A percentile compares a stretch with the other conserved stretches of the same genome.
These are phyloP conservation scores for Pristionchus fissidentatus DNA, from an alignment of 2,888 invertebrate genomes.

Conservation along the genomic window DNA sequence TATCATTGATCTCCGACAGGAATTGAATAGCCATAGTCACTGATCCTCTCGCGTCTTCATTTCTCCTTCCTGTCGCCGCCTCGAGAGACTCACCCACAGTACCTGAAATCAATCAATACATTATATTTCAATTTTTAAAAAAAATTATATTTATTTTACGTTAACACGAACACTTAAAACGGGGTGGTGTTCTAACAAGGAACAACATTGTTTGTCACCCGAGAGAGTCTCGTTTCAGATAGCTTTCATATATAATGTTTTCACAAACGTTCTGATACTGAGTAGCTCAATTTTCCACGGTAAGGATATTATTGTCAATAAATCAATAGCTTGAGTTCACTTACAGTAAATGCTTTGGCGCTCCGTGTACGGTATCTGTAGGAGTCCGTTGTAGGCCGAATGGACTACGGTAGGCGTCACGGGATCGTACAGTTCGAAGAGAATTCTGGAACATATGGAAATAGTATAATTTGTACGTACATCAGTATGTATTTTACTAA, in stretches of 20 bases:
- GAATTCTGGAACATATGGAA: constrained; percentile 47
- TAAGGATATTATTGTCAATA: no score
- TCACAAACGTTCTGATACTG: no score
- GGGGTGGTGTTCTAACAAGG: background rate
- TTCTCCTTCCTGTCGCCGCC: constrained; percentile 24
- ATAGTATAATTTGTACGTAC: no score
- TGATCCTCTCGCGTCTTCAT: constrained; percentile 45
- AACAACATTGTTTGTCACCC: background rate
- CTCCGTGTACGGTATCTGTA: constrained; percentile 62
- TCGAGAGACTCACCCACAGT: constrained; percentile 39
- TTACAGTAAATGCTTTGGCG: constrained; percentile 63
- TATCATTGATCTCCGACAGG: constrained; percentile 49
- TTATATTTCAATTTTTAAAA: no score
- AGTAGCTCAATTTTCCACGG: no score
- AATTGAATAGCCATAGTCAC: constrained; percentile 49
- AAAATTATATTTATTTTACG: no score
- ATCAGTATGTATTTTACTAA: no score
- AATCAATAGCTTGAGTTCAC: background rate
- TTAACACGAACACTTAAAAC: no score
- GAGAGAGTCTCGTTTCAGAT: no score
- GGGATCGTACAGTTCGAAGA: constrained; percentile 55
- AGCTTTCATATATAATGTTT: no score
- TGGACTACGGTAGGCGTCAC: constrained; percentile 53
- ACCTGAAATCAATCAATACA: background rate
- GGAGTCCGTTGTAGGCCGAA: constrained; percentile 54